Evolutionary conservation across 2,797 vertebrate species (phyloP), one percentile per base, ranked within the genome.

Genomic region (Scolopax bukidnonensis): DNA sequence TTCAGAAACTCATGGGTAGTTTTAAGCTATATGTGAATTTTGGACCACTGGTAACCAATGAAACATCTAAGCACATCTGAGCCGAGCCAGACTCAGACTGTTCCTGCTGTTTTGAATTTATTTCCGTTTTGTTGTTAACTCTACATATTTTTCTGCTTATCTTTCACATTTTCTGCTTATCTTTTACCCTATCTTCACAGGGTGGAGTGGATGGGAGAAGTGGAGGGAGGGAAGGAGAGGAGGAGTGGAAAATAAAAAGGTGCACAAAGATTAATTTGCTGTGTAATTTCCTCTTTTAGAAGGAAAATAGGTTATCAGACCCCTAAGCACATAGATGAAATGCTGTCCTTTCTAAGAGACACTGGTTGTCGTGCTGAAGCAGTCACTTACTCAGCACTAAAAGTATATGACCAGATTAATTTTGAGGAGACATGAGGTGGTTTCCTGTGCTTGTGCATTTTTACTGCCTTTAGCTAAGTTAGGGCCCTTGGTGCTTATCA

Each of bases 351-450:
- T 74, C n/a, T 71, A 63, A 73, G 25, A 93, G 87, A 45, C 25
- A 5, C 70, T 61, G 53, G 48, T 71, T 71, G 36, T 70, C 36
- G 1, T 6, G 14, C 59, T 68, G 38, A 92, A 51, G 56, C 84
- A 79, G 54, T 81, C 74, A 89, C 86, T 95, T 90, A 68, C 64
- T 90, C 43, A 28, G 95, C 91, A 85, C 78, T 92, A 84, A 83
- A 92, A 71, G 41, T 84, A 28, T 70, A 85, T 1, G 61, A 64
- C 89, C 79, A 63, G 71, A 70, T 92, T 87, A 7, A 71, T 90
- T 77, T 24, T 30, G 75, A 87, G 74, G 78, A 87, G 73, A 25
- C 61, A 18, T 25, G n/a, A 74, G 47, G 57, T 60, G 47, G 40
- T 69, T 89, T 93, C 38, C 74, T 81, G n/a, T 70, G 59, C 11